Evolutionary conservation across 2,797 vertebrate species (phyloP).

Genomic region (Mus spretus): DNA sequence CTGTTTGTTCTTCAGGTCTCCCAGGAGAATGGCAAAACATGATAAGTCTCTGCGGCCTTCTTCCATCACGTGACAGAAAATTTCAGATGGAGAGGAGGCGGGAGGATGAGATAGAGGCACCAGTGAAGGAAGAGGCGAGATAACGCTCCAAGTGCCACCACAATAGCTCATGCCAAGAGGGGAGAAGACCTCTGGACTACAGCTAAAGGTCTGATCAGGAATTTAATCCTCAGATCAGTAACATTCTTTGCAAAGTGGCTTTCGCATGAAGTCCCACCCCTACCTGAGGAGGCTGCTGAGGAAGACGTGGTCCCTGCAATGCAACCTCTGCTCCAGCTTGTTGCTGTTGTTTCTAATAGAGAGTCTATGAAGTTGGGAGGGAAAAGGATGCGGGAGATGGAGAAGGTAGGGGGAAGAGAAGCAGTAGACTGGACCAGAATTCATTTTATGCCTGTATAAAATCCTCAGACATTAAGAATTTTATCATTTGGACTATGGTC

Average conservation of each 20-base stretch:
- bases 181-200: neutral
- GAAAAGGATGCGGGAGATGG: neutral
- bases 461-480: neutral
- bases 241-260: neutral
- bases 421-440: neutral
- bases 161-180: neutral
- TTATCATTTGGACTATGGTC: neutral
- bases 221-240: neutral
- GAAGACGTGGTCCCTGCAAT: too few species aligned
- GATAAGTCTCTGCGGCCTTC: neutral
- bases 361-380: neutral
- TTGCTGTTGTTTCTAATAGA: neutral
- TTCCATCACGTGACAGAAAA: conserved; percentile 67
- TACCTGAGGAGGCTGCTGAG: neutral
- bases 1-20: conserved; percentile 64
- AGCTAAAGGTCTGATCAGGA: neutral
- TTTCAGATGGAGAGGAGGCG: neutral
- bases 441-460: neutral
- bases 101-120: neutral
- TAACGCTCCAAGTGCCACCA: neutral
- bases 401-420: neutral
- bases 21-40: conserved; percentile 18
- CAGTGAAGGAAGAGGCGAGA: neutral
- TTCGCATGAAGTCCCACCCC: neutral
- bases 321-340: neutral